Base-by-base conservation (phyloP, 2,888 invertebrate species). In the Nasonia oneida region DNA sequence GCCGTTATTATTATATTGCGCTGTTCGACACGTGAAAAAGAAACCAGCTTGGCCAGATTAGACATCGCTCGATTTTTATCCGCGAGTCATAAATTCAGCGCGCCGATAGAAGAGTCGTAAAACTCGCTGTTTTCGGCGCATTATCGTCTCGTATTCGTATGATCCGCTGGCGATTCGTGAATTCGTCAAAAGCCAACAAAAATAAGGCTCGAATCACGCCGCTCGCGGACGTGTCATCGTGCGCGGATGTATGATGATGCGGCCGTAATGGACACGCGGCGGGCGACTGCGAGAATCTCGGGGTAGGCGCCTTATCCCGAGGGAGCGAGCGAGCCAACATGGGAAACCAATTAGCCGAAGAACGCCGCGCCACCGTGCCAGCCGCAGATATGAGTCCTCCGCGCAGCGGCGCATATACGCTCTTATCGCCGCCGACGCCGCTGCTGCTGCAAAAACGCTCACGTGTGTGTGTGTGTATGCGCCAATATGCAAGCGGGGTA, bases 261-360 rank as follows among this genome's bases (percentile, higher is more conserved):
- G 50, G 64, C 64, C 64, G 29, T 84, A 86, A 86, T 81, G 83
- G 86, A 83, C 80, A 33, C 18, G 73, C 53, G 67, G 57, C 39
- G 29, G 39, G 33, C 39, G 84, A 14, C 82, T n/a, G 67, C 53
- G 57, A 81, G 83, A 76, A 57, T 47, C 81, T 73, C 81, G 64
- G 57, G 71, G 29, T 57, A n/a, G 14, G 61, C 57, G 83, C 77
- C 91, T 93, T 92, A 92, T 93, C 92, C 93, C 91, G 87, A 87
- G 92, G 91, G 91, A 92, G 92, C 87, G 89, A 89, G 67, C 88
- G 87, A 91, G 90, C 91, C 90, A 88, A 93, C 93, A 93, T 90
- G 93, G 93, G 93, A 93, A 93, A 93, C 92, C 93, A 93, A 93
- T 93, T 93, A 93, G 93, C 91, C 89, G 81, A 70, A 64, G 87